A percentile compares a stretch with the other conserved stretches of the same genome.
These are phyloP conservation scores for Eurystomus gularis DNA, from an alignment of 2,113 vertebrate species.

Conservation along the genomic window DNA sequence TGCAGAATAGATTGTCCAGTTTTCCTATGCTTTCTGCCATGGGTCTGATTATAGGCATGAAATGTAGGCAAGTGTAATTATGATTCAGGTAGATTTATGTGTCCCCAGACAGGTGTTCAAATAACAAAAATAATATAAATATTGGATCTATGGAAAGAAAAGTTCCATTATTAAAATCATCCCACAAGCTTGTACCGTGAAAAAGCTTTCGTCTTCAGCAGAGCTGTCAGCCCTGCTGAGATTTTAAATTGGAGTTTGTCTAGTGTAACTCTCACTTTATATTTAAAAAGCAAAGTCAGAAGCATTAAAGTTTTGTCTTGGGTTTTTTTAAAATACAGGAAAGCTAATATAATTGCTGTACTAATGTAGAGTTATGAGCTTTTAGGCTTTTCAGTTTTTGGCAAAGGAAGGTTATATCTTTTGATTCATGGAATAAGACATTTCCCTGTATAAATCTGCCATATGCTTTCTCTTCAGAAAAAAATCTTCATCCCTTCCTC, in stretches of 20 bases:
- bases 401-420: background rate
- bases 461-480: background rate
- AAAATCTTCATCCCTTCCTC: background rate
- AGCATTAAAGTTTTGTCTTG: background rate
- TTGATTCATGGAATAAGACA: background rate
- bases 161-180: slow-evolving; percentile 28
- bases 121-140: slow-evolving; percentile 43
- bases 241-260: slow-evolving; percentile 50
- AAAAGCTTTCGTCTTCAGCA: slow-evolving; percentile 28
- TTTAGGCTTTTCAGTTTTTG: background rate
- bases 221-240: background rate
- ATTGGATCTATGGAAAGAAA: slow-evolving; percentile 7
- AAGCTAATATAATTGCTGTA: slow-evolving; percentile 12
- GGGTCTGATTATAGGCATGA: background rate
- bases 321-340: slow-evolving; percentile 19
- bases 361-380: slow-evolving; percentile 7
- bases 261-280: slow-evolving; percentile 25
- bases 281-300: slow-evolving; percentile 28
- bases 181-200: background rate
- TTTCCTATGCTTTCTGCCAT: background rate
- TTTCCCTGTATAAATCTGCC: background rate
- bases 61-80: slow-evolving; percentile 20
- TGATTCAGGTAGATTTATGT: background rate
- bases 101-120: background rate
- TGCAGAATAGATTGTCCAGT: background rate